Conservation (phyloP, 2,888 invertebrate genomes). For the Rapana venosa region DNA sequence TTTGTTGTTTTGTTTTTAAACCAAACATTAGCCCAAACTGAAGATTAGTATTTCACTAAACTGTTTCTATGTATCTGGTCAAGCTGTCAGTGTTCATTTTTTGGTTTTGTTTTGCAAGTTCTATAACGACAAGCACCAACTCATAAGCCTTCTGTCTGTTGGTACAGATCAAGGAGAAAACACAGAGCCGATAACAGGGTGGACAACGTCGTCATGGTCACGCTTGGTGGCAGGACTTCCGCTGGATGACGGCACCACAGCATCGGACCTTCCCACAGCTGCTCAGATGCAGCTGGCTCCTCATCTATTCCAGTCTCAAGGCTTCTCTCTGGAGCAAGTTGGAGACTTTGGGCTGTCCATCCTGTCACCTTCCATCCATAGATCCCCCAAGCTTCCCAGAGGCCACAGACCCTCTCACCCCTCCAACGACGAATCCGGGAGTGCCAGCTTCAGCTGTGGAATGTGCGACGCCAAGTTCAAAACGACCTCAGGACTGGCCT, state of each 20-base stretch:
- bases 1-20: no score
- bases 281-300: constrained; percentile 2
- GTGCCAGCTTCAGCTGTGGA: not conserved
- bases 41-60: no score
- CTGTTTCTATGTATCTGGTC: no score
- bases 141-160: not conserved
- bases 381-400: not conserved
- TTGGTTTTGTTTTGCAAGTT: no score
- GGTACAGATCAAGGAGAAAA: constrained; percentile 22
- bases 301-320: constrained; percentile 2
- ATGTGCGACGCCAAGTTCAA: constrained; percentile 37
- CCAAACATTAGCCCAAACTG: no score
- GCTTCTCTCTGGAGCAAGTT: not conserved
- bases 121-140: no score
- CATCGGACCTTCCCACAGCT: not conserved
- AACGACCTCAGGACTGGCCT: constrained; percentile 29
- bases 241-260: not conserved
- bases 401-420: not conserved
- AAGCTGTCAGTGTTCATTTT: no score
- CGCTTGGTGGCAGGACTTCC: not conserved
- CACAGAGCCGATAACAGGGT: not conserved
- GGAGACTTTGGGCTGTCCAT: not conserved
- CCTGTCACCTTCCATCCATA: not conserved
- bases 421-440: not conserved
- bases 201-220: not conserved